Conservation (phyloP, 1,140 invertebrate species). For the Maconellicoccus hirsutus region DNA sequence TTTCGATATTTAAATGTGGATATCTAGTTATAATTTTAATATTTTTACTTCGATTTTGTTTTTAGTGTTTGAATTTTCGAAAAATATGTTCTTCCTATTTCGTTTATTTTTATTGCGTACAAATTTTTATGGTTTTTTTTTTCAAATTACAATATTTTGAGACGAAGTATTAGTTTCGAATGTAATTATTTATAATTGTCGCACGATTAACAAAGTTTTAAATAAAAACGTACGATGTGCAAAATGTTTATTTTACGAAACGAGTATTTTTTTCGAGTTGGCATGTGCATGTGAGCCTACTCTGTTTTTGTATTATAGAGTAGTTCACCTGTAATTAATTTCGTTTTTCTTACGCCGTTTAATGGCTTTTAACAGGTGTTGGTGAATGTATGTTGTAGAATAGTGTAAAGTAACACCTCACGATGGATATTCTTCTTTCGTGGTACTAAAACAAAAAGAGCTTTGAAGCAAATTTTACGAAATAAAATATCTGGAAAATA, state of each 20-base stretch:
- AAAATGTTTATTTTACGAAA: not conserved
- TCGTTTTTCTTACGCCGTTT: not conserved
- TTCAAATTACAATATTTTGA: not conserved
- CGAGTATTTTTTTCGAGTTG: not conserved
- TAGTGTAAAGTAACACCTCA: too few relatives aligned
- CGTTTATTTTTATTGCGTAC: not conserved
- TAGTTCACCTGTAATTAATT: too few relatives aligned
- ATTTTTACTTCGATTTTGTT: not conserved
- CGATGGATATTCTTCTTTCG: too few relatives aligned
- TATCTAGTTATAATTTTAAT: not conserved
- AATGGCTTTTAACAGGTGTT: not conserved
- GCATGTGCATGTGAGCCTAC: not conserved
- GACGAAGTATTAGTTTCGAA: not conserved
- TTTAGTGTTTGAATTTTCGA: not conserved
- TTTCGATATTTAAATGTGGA: not conserved
- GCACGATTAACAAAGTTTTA: slow-evolving; percentile 2
- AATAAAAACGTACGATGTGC: not conserved
- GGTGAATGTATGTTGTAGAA: not conserved
- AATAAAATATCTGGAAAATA: too few relatives aligned
- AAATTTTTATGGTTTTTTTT: not conserved
- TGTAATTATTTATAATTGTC: slow-evolving; percentile 10
- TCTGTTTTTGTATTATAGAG: too few relatives aligned
- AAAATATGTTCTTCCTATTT: not conserved
- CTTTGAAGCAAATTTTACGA: too few relatives aligned
- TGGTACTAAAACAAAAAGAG: too few relatives aligned